A percentile compares a stretch with the other conserved stretches of the same genome.
Conservation (phyloP, 2,113 vertebrate species). For the Pitta sordida region DNA sequence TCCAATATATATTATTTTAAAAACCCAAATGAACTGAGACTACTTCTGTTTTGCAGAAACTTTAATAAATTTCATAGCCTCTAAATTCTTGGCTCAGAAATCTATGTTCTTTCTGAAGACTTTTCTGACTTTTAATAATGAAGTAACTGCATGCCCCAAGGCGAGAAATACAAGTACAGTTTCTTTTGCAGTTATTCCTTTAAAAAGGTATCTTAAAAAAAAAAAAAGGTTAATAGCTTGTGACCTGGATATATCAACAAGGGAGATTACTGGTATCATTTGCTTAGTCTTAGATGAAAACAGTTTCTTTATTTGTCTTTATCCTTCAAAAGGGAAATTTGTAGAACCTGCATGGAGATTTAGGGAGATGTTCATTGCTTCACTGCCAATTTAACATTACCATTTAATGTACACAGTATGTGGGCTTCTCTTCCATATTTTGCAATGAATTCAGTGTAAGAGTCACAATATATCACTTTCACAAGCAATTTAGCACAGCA, state of each 20-base stretch:
- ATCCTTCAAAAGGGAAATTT: not conserved
- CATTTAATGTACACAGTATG: conserved; percentile 48
- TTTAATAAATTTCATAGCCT: conserved; percentile 3
- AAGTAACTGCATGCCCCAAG: not conserved
- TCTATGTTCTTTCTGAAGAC: not conserved
- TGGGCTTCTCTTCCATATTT: conserved; percentile 51
- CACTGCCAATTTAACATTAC: conserved; percentile 30
- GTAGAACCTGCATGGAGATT: conserved; percentile 5
- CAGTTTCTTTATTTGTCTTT: not conserved
- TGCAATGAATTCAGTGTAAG: conserved; percentile 1
- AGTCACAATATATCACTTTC: conserved; percentile 55
- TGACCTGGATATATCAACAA: not conserved
- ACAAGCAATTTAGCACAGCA: conserved; percentile 62
- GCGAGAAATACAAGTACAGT: not conserved
- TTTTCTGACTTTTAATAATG: not conserved
- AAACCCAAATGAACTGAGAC: not conserved
- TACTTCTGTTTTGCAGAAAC: not conserved
- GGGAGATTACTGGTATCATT: not conserved
- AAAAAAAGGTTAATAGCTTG: not conserved
- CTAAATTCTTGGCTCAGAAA: conserved; percentile 20
- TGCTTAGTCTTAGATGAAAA: not conserved
- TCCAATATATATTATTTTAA: not conserved
- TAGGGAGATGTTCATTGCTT: conserved; percentile 28
- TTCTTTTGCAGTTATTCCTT: not conserved
- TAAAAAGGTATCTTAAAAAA: not conserved